Conservation (phyloP, 2,888 invertebrate genomes). For the Helobdella robusta region DNA sequence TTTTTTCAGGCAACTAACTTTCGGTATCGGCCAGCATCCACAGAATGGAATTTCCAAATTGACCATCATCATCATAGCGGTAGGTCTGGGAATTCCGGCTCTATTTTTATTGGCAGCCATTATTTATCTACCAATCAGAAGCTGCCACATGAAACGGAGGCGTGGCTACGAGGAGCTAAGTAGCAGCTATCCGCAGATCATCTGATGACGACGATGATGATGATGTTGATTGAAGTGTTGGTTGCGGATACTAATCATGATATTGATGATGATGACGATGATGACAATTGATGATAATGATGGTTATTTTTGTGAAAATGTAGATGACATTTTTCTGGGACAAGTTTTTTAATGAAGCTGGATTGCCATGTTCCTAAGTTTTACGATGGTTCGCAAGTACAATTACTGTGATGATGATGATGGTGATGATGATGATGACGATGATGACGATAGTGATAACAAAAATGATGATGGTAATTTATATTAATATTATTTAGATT, state of each 20-base stretch:
- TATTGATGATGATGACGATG: conserved; percentile 21
- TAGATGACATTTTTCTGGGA: too few species aligned
- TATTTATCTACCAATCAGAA: conserved; percentile 20
- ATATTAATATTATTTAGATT: conserved; percentile 13
- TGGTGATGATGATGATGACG: conserved; percentile 20
- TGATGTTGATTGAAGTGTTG: not conserved
- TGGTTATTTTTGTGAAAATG: conserved; percentile 18
- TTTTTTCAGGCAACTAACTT: conserved; percentile 21
- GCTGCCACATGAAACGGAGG: not conserved
- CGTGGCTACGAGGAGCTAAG: conserved; percentile 8
- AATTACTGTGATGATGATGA: conserved; percentile 14
- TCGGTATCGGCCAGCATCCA: conserved; percentile 16
- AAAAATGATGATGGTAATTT: not conserved
- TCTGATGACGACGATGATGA: conserved; percentile 19
- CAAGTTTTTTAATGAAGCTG: too few species aligned
- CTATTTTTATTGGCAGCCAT: not conserved
- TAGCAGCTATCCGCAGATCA: conserved; percentile 7
- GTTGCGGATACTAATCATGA: conserved; percentile 10
- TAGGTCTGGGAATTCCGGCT: conserved; percentile 16
- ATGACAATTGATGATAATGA: conserved; percentile 21
- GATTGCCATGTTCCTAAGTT: too few species aligned
- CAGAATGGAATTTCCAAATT: not conserved
- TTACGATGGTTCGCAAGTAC: too few species aligned
- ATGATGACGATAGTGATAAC: conserved; percentile 6
- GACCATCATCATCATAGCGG: conserved; percentile 19